phyloP scores from a whole-genome alignment of 2,888 invertebrate species.

The Hipparchia sbordonii region DNA sequence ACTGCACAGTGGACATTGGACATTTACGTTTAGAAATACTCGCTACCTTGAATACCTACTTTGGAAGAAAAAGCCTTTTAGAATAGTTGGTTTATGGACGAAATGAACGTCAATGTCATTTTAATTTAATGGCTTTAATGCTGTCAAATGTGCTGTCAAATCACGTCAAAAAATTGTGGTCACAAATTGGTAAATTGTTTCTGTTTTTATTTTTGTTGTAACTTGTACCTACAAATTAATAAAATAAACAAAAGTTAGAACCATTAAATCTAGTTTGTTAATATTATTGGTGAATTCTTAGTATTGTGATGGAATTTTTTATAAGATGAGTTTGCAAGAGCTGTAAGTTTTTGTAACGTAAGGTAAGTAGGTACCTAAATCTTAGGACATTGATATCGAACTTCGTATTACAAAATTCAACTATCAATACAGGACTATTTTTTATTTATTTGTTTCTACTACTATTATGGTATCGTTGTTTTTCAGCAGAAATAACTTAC shows the following conservation, averaged over 20 bases:
- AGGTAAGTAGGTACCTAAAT: too few species aligned
- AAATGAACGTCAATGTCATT: too few species aligned
- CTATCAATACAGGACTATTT: background rate
- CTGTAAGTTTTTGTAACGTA: background rate
- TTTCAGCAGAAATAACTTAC: background rate
- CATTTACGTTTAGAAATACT: too few species aligned
- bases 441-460: background rate
- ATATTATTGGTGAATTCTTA: background rate
- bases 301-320: background rate
- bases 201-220: background rate
- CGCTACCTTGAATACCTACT: too few species aligned
- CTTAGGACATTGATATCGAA: too few species aligned
- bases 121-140: too few species aligned
- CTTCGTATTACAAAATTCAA: background rate
- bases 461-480: background rate
- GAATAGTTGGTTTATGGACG: too few species aligned
- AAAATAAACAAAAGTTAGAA: constrained; percentile 3
- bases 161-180: too few species aligned
- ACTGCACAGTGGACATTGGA: too few species aligned
- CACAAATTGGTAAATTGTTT: background rate
- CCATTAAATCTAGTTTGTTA: background rate
- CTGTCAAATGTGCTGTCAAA: too few species aligned
- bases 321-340: background rate
- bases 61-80: too few species aligned
- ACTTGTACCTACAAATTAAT: background rate